Base-by-base conservation (phyloP, 2,888 invertebrate species). In the Orchesella flavescens region DNA sequence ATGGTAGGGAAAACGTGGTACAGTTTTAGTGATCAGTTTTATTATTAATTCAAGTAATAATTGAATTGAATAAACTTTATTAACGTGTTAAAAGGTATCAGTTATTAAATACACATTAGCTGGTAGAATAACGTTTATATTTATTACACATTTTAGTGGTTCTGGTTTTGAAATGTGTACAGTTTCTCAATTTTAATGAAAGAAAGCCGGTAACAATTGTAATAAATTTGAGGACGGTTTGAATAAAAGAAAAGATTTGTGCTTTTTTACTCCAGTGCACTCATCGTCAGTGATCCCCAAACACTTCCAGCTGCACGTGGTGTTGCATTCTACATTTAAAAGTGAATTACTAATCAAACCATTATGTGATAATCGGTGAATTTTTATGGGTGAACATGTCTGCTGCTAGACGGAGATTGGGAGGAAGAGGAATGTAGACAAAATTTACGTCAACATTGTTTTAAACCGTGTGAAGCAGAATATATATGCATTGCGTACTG, bases 351-450 rank as follows among this genome's bases (percentile, higher is more conserved):
- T 79, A 79, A 79, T 66, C 73, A 73, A 66, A 65, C 66, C 72
- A 80, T 79, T 63, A 79, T 61, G 49, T 72, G 63, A 71, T 71
- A 79, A 72, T 79, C 55, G 71, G 15, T 61, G 78, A 79, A 79
- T 71, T 79, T 79, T 71, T 53, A 63, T 77, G 69, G 61, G 49
- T 69, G 49, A 23, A 74, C n/a, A n/a, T n/a, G n/a, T n/a, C n/a
- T n/a, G 71, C 19, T 57, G 24, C 23, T 59, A 72, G 53, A 24
- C 53, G 34, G 55, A 24, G 53, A 69, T 24, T 4, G 53, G 13
- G 21, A 21, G 61, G 61, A 23, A 15, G n/a, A n/a, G n/a, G n/a
- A n/a, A n/a, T n/a, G n/a, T 23, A 61, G 4, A 5, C 23, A n/a
- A n/a, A n/a, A n/a, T 19, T 19, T 59, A 3, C 12, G n/a, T 23